Conservation (phyloP, 1,140 invertebrate genomes). For the Episyrphus balteatus region DNA sequence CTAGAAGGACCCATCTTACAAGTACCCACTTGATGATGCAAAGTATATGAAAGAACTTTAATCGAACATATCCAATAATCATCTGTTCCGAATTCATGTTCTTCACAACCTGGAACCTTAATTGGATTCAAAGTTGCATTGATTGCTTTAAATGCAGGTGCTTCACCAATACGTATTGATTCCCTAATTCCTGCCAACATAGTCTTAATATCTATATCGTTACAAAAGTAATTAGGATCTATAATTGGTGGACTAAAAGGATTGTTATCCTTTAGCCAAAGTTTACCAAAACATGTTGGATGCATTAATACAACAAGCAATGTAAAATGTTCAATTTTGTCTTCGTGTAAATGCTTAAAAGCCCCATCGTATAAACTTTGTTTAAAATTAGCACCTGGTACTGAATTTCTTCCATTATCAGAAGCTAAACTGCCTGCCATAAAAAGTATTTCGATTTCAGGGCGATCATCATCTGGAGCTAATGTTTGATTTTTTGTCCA, state of each 20-base stretch:
- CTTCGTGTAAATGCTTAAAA: slow-evolving; percentile 37
- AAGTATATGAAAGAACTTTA: slow-evolving; percentile 43
- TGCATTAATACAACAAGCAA: slow-evolving; percentile 55
- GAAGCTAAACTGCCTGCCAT: slow-evolving; percentile 40
- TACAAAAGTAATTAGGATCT: slow-evolving; percentile 55
- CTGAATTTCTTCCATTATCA: slow-evolving; percentile 45
- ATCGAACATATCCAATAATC: slow-evolving; percentile 60
- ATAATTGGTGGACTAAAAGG: slow-evolving; percentile 58
- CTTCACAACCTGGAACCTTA: slow-evolving; percentile 46
- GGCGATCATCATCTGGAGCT: slow-evolving; percentile 38
- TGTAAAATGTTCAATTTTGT: slow-evolving; percentile 45
- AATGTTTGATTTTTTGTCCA: slow-evolving; percentile 46
- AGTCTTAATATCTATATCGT: slow-evolving; percentile 49
- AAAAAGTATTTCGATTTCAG: slow-evolving; percentile 48
- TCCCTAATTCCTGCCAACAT: slow-evolving; percentile 51
- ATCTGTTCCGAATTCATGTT: slow-evolving; percentile 43
- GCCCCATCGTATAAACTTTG: slow-evolving; percentile 40
- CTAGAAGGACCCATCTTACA: slow-evolving; percentile 58
- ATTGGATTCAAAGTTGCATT: slow-evolving; percentile 41
- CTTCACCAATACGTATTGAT: slow-evolving; percentile 43
- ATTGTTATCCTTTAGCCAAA: slow-evolving; percentile 52
- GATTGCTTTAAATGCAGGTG: slow-evolving; percentile 44
- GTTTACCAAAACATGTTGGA: slow-evolving; percentile 55
- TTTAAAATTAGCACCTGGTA: slow-evolving; percentile 42
- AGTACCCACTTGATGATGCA: slow-evolving; percentile 58